Base-by-base conservation (phyloP, 2,797 vertebrate genomes). In the Xyrichtys novacula region DNA sequence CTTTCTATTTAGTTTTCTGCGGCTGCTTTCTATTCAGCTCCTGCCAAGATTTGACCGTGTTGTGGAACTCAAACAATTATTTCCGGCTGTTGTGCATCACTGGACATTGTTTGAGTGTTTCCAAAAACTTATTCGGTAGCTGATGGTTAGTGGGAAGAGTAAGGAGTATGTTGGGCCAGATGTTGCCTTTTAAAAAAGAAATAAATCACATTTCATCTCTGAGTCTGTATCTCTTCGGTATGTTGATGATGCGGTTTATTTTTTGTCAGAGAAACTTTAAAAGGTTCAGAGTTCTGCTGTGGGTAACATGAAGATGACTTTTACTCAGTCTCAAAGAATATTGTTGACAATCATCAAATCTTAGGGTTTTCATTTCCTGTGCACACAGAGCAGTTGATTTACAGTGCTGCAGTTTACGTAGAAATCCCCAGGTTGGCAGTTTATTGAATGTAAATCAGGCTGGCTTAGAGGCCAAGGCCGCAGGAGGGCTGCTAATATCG, bases 401-500 rank as follows among this genome's bases (percentile, higher is more conserved):
- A 70, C 71, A 63, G 53, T 68, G 53, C 63, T 83, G 75, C 69
- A 49, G 59, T 83, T 75, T 69, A 63, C 74, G 81, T 50, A 29
- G 58, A 89, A 88, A 83, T 77, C 75, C 80, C 81, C 52, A 60
- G 67, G 52, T 75, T 86, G 71, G 78, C 78, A 74, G 75, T 77
- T 80, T 85, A 87, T 87, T 89, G 85, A 88, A 89, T 85, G 80
- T 85, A 89, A 89, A 89, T 83, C 76, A 78, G 78, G 57, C 63
- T 66, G 83, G 78, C 69, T 89, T 85, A 86, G 69, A 82, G 76
- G 74, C 71, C 4, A 14, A 67, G 76, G 52, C 64, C 69, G 71
- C 49, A 69, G 85, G 83, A 74, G 80, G 71, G 65, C 77, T 80
- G 66, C 81, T 88, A 85, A 84, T 86, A 72, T 80, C 74, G 71